Conservation (phyloP, 1,140 invertebrate genomes). For the Diorhabda elongata region DNA sequence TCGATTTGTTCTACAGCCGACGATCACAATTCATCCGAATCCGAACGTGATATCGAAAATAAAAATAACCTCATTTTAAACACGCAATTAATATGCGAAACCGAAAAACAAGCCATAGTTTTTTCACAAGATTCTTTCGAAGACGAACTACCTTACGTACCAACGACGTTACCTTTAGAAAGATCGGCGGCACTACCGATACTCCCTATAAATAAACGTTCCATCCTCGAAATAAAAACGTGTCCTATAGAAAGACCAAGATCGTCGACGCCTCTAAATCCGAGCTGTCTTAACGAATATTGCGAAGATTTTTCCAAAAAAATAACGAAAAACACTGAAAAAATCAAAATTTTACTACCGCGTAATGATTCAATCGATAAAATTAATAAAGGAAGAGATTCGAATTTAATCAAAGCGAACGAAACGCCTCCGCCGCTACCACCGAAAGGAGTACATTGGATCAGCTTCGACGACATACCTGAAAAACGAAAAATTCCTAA, state of each 20-base stretch:
- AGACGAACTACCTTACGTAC: conserved; percentile 81
- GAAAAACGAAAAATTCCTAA: conserved; percentile 73
- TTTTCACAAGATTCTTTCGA: conserved; percentile 79
- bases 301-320: conserved; percentile 47
- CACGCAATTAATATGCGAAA: conserved; percentile 48
- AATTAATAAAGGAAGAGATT: conserved; percentile 43
- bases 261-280: conserved; percentile 77
- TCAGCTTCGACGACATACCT: conserved; percentile 81
- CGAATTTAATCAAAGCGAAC: conserved; percentile 45
- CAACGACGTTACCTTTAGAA: conserved; percentile 78
- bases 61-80: conserved; percentile 33
- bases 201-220: conserved; percentile 72
- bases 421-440: conserved; percentile 49
- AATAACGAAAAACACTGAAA: conserved; percentile 51
- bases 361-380: conserved; percentile 52
- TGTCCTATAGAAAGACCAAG: conserved; percentile 81
- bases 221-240: conserved; percentile 65
- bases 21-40: conserved; percentile 70
- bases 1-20: conserved; percentile 32
- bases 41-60: conserved; percentile 53
- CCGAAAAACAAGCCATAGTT: conserved; percentile 71
- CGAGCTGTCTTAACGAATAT: conserved; percentile 73
- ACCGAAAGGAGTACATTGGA: conserved; percentile 60
- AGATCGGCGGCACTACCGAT: conserved; percentile 75
- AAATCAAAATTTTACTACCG: conserved; percentile 67